Evolutionary conservation across 2,113 vertebrate genomes (phyloP).

Genomic region (Phycodurus eques): DNA sequence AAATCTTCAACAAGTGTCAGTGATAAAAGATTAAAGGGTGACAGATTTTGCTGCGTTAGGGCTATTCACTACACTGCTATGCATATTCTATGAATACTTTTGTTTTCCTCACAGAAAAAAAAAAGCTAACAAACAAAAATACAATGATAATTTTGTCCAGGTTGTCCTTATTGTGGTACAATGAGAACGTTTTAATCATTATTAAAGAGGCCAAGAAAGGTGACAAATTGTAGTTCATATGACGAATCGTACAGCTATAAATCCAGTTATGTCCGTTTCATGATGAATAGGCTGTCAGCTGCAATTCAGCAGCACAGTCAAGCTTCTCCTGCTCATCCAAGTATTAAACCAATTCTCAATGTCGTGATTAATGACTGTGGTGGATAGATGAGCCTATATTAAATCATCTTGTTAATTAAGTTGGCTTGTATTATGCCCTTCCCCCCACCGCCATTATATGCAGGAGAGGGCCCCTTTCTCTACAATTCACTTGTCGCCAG

Average conservation of each 20-base stretch:
- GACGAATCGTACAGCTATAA: neutral
- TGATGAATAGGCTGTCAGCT: slow-evolving; percentile 16
- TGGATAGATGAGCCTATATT: slow-evolving; percentile 17
- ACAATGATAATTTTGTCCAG: neutral
- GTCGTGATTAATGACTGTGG: slow-evolving; percentile 11
- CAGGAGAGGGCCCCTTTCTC: neutral
- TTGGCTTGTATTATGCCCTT: slow-evolving; percentile 1
- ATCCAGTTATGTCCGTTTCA: neutral
- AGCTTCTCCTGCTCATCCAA: slow-evolving; percentile 8
- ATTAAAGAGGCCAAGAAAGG: neutral
- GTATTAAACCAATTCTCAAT: slow-evolving; percentile 18
- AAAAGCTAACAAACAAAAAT: neutral
- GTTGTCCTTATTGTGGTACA: neutral
- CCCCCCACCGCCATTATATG: neutral
- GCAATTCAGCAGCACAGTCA: neutral
- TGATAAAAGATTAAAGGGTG: slow-evolving; percentile 12
- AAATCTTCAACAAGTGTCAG: slow-evolving; percentile 28
- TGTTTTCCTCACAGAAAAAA: neutral
- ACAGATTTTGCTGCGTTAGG: neutral
- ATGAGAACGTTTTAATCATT: neutral
- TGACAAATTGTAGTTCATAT: slow-evolving; percentile 2
- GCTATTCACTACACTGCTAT: neutral
- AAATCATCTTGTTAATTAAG: slow-evolving; percentile 23
- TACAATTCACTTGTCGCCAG: too few species aligned
- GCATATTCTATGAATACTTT: neutral